phyloP scores from a whole-genome alignment of 2,797 vertebrate species.

The Jordanella pulchra region DNA sequence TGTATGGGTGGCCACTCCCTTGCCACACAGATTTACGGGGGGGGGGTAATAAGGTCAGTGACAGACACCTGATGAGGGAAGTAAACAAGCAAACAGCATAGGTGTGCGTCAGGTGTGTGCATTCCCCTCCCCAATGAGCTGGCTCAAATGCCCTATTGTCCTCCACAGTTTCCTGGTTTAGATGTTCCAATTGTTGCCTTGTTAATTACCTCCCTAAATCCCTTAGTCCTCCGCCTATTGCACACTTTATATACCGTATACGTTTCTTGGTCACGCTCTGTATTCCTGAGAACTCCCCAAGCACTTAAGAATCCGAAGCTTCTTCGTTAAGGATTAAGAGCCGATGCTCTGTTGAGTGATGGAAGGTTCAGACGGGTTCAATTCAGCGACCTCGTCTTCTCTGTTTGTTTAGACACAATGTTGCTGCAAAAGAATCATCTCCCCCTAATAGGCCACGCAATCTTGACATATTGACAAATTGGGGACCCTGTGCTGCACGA shows the following conservation, averaged over 20 bases:
- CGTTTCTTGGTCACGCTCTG: conserved; percentile 24
- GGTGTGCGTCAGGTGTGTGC: conserved; percentile 35
- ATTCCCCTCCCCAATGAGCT: conserved; percentile 26
- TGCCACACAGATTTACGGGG: conserved; percentile 41
- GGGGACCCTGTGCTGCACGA: neutral
- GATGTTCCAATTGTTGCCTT: conserved; percentile 47
- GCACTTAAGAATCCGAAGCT: conserved; percentile 23
- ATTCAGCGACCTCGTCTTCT: conserved; percentile 27
- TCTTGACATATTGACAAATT: conserved; percentile 42
- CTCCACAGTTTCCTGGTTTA: conserved; percentile 45
- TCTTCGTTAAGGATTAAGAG: conserved; percentile 16
- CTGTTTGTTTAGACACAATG: conserved; percentile 26
- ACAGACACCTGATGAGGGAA: conserved; percentile 55
- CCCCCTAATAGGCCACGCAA: conserved; percentile 12
- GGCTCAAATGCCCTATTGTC: conserved; percentile 59
- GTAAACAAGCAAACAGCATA: conserved; percentile 51
- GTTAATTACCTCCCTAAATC: conserved; percentile 66
- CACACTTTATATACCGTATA: conserved; percentile 9
- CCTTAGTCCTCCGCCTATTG: conserved; percentile 24
- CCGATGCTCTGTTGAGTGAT: conserved; percentile 6
- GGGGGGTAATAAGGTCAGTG: conserved; percentile 42
- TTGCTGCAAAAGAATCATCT: conserved; percentile 6
- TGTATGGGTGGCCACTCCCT: conserved; percentile 67
- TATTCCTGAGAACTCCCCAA: conserved; percentile 31
- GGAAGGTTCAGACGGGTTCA: conserved; percentile 13